These are phyloP conservation scores for Bembecia ichneumoniformis DNA, from an alignment of 2,888 invertebrate genomes.

Conservation along the genomic window DNA sequence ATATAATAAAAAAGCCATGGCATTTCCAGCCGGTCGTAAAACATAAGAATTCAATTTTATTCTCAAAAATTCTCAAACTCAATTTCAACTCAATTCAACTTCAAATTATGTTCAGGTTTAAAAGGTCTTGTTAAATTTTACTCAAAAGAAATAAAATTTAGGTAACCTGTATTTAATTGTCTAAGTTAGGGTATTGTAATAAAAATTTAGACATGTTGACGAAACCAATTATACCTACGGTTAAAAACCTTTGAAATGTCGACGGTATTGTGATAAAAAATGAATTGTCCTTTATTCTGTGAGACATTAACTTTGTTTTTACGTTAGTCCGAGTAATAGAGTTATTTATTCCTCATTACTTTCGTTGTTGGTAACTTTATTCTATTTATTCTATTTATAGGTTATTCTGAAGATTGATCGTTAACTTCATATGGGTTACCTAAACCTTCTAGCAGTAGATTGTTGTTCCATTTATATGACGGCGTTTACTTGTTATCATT, in stretches of 20 bases:
- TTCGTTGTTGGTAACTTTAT: neutral
- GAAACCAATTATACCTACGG: slow-evolving; percentile 25
- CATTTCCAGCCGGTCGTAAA: no score
- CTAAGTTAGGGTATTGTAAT: slow-evolving; percentile 23
- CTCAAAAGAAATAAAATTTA: slow-evolving; percentile 36
- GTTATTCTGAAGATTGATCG: no score
- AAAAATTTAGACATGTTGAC: slow-evolving; percentile 35
- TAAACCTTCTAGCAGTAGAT: no score
- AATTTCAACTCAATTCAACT: no score
- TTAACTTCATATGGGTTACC: no score
- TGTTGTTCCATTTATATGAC: no score
- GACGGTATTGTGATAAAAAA: slow-evolving; percentile 14
- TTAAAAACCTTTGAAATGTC: slow-evolving; percentile 18
- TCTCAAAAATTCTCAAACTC: no score
- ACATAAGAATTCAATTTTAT: no score
- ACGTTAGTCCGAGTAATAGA: neutral
- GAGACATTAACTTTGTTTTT: slow-evolving; percentile 7
- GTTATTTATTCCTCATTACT: neutral
- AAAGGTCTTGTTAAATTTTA: slow-evolving; percentile 12
- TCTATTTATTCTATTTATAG: no score
- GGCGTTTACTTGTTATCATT: no score
- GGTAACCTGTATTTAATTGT: slow-evolving; percentile 24
- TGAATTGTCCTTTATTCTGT: slow-evolving; percentile 4
- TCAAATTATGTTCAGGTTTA: no score
- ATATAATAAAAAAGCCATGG: no score